Evolutionary conservation across 2,888 invertebrate species (phyloP).

Genomic region (Thereva unica): DNA sequence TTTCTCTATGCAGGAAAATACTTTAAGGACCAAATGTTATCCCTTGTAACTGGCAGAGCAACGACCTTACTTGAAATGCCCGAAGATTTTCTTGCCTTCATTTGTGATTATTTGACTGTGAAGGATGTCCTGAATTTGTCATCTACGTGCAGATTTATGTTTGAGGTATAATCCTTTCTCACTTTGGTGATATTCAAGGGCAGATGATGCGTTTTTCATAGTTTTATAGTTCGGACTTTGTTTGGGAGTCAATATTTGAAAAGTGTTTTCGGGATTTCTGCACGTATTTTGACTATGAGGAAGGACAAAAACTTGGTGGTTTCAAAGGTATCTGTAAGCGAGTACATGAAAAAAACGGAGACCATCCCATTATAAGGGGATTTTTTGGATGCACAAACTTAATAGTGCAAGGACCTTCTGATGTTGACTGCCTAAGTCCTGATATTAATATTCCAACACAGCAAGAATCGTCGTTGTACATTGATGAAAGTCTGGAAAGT

Average conservation of each 20-base stretch:
- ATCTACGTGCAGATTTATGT: slow-evolving; percentile 34
- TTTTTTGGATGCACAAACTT: not conserved
- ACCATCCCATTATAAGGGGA: not conserved
- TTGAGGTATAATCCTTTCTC: slow-evolving; percentile 24
- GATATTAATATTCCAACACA: too few species aligned
- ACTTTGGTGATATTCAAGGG: not conserved
- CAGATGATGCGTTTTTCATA: not conserved
- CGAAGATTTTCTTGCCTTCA: slow-evolving; percentile 21
- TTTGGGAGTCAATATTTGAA: slow-evolving; percentile 40
- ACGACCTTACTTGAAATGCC: slow-evolving; percentile 34
- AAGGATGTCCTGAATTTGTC: slow-evolving; percentile 35
- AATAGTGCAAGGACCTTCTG: too few species aligned
- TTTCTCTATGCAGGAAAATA: slow-evolving; percentile 5
- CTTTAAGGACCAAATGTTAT: slow-evolving; percentile 25
- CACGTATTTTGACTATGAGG: slow-evolving; percentile 23
- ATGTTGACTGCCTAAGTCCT: too few species aligned
- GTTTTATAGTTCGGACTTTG: slow-evolving; percentile 38
- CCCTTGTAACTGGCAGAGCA: slow-evolving; percentile 26
- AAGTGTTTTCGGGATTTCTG: slow-evolving; percentile 32
- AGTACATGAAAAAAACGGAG: slow-evolving; percentile 10
- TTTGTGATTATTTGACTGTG: slow-evolving; percentile 28
- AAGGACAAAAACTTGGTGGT: slow-evolving; percentile 25
- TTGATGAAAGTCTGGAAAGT: too few species aligned
- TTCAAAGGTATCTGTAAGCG: slow-evolving; percentile 30
- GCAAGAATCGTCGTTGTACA: too few species aligned